These are phyloP conservation scores for Brachionus rubens DNA, from an alignment of 1,140 invertebrate genomes.

Conservation along the genomic window DNA sequence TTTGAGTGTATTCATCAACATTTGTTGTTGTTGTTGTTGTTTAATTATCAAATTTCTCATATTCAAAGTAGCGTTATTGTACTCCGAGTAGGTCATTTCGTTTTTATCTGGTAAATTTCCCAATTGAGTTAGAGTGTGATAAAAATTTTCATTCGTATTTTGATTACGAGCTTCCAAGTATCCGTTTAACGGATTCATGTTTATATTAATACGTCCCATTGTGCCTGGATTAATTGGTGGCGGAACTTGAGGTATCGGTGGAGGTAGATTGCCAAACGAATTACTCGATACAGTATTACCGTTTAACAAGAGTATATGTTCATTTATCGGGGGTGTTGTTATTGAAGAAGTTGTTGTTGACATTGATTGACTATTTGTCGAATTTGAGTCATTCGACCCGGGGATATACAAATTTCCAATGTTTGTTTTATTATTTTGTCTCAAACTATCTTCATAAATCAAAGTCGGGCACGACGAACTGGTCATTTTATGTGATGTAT, in stretches of 20 bases:
- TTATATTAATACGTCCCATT: slow-evolving; percentile 1
- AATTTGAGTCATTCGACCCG: slow-evolving; percentile 21
- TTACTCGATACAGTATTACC: slow-evolving; percentile 3
- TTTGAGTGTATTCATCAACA: slow-evolving; percentile 24
- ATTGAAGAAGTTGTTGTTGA: slow-evolving; percentile 41
- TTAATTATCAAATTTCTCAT: slow-evolving; percentile 18
- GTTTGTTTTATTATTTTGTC: background rate
- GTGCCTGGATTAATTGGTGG: background rate
- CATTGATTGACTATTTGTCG: slow-evolving; percentile 46
- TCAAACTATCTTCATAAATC: slow-evolving; percentile 27
- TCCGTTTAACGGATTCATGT: slow-evolving; percentile 18
- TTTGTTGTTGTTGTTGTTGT: slow-evolving; percentile 37
- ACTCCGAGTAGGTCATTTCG: background rate
- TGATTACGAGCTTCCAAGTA: background rate
- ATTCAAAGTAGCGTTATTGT: slow-evolving; percentile 10
- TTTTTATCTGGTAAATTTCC: background rate
- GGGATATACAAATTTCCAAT: slow-evolving; percentile 9
- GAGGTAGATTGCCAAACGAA: background rate
- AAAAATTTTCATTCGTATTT: background rate
- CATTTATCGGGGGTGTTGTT: background rate
- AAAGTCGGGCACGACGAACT: slow-evolving; percentile 30
- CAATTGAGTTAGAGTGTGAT: slow-evolving; percentile 21
- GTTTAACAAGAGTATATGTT: slow-evolving; percentile 1
- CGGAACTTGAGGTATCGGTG: slow-evolving; percentile 7
- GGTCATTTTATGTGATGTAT: slow-evolving; percentile 25